A percentile compares a stretch with the other conserved stretches of the same genome.
Evolutionary conservation across 2,888 invertebrate species (phyloP).

Genomic region (Rhamphomyia laevipes): DNA sequence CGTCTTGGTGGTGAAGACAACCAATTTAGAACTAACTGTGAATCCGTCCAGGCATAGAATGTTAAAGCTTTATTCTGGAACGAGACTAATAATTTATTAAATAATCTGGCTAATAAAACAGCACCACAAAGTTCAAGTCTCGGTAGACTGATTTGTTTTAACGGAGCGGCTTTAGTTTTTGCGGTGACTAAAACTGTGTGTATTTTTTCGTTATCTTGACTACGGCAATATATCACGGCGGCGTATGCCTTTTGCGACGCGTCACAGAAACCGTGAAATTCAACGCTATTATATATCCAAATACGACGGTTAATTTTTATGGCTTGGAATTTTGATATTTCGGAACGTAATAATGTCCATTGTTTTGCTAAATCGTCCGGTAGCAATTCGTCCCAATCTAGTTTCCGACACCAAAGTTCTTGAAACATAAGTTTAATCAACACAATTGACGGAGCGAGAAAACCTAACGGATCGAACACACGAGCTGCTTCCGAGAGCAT

Average conservation of each 20-base stretch:
- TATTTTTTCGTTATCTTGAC: no score
- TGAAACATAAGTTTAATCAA: neutral
- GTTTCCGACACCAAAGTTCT: neutral
- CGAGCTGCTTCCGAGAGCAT: neutral
- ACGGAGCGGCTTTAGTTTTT: no score
- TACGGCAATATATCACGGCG: no score
- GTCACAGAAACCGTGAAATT: conserved; percentile 4
- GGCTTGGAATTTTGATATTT: no score
- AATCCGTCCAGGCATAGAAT: conserved; percentile 20
- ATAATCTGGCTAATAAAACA: conserved; percentile 1
- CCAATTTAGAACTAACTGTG: conserved; percentile 22
- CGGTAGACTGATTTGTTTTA: conserved; percentile 10
- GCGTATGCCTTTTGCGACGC: conserved; percentile 11
- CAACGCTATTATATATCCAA: no score
- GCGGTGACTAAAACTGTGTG: no score
- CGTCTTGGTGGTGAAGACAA: conserved; percentile 13
- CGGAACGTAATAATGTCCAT: neutral
- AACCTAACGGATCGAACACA: neutral
- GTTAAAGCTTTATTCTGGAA: neutral
- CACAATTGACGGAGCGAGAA: neutral
- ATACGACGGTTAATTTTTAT: no score
- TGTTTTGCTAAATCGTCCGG: neutral
- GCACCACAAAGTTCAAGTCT: conserved; percentile 11
- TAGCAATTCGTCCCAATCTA: neutral
- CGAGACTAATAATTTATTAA: no score